phyloP scores from a whole-genome alignment of 30 jellyfish, hydroid and myxozoan genomes.

The Phacellophora camtschatica region DNA sequence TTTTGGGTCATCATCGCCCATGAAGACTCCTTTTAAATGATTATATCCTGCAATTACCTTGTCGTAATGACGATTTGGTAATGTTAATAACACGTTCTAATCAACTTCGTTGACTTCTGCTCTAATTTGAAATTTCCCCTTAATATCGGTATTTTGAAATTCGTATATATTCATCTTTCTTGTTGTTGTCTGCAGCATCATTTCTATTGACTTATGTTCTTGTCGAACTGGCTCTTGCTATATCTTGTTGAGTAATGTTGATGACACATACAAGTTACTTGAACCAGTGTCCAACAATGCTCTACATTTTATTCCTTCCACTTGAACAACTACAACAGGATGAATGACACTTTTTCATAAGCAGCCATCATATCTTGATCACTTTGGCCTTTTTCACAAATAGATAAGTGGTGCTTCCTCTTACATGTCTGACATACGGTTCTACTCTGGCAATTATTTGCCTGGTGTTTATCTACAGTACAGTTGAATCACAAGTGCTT shows the following conservation, averaged over 20 bases:
- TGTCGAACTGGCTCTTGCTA: not conserved
- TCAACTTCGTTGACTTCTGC: constrained; percentile 33
- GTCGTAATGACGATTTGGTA: constrained; percentile 47
- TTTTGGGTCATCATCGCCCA: constrained; percentile 50
- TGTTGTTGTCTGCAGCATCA: constrained; percentile 42
- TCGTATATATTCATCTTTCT: not conserved
- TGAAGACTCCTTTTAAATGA: constrained; percentile 42
- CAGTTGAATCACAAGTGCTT: constrained; percentile 41
- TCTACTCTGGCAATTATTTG: constrained; percentile 44
- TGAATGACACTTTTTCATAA: constrained; percentile 10
- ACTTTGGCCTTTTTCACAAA: constrained; percentile 40
- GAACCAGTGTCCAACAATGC: constrained; percentile 75
- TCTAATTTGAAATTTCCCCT: not conserved
- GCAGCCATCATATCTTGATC: not conserved
- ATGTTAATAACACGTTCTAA: not conserved
- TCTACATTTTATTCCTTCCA: constrained; percentile 61
- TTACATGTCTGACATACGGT: constrained; percentile 35
- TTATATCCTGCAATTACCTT: constrained; percentile 2
- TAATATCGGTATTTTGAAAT: not conserved
- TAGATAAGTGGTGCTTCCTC: constrained; percentile 45
- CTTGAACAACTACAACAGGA: constrained; percentile 59
- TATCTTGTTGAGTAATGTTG: not conserved
- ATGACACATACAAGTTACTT: constrained; percentile 52
- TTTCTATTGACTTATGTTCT: constrained; percentile 35
- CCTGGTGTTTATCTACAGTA: constrained; percentile 39